These are phyloP conservation scores for Spea bombifrons DNA, from an alignment of 2,113 vertebrate species.

Conservation along the genomic window DNA sequence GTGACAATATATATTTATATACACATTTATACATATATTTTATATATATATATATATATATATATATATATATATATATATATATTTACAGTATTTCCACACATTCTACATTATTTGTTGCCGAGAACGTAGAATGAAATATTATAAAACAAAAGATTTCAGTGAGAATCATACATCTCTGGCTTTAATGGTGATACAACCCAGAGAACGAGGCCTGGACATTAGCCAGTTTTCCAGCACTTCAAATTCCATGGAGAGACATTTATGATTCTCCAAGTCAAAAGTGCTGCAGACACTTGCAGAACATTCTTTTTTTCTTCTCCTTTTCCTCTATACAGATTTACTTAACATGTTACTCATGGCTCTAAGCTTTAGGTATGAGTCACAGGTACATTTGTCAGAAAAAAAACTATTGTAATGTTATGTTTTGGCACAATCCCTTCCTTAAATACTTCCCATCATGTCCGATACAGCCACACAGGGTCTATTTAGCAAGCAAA, in stretches of 20 bases:
- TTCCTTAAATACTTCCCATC: not conserved
- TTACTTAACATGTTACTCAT: not conserved
- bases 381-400: not conserved
- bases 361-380: not conserved
- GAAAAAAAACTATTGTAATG: not conserved
- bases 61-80: too few species aligned
- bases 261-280: not conserved
- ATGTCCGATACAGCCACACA: not conserved
- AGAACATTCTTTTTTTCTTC: not conserved
- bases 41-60: too few species aligned
- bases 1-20: too few species aligned
- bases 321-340: not conserved
- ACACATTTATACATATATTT: too few species aligned
- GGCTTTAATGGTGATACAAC: conserved; percentile 5
- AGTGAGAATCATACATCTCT: not conserved
- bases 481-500: not conserved
- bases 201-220: conserved; percentile 1
- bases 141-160: not conserved
- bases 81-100: too few species aligned
- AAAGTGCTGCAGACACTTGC: not conserved
- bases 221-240: conserved; percentile 4
- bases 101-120: too few species aligned
- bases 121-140: not conserved
- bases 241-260: not conserved
- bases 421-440: not conserved